phyloP scores from a whole-genome alignment of 2,113 vertebrate species.

The Emydura subglobosa region DNA sequence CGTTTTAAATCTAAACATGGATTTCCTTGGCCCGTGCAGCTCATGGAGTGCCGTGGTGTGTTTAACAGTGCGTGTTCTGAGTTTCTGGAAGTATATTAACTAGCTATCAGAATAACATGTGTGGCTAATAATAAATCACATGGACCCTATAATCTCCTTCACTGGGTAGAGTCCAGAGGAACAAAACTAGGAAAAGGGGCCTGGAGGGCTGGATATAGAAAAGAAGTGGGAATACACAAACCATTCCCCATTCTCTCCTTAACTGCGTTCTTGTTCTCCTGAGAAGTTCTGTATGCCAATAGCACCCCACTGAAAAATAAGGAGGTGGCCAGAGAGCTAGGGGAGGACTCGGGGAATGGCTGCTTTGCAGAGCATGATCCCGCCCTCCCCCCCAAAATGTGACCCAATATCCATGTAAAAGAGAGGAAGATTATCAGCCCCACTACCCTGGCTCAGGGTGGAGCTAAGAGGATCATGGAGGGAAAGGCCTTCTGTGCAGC shows the following conservation, averaged over 20 bases:
- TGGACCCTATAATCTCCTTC: background rate
- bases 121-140: background rate
- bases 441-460: background rate
- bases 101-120: background rate
- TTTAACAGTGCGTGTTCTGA: background rate
- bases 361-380: background rate
- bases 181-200: background rate
- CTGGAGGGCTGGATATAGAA: fast-evolving
- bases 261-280: background rate
- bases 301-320: background rate
- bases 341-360: background rate
- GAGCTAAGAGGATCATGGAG: background rate
- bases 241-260: fast-evolving
- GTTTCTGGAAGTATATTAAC: background rate
- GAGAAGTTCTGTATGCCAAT: background rate
- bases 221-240: background rate
- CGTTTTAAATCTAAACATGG: background rate
- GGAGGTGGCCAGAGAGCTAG: background rate
- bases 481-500: background rate
- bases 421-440: background rate
- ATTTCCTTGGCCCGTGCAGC: background rate
- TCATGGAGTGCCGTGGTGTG: background rate
- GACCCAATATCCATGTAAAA: background rate
- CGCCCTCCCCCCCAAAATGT: no score
- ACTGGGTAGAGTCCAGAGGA: fast-evolving